Evolutionary conservation across 2,797 vertebrate genomes (phyloP).

Genomic region (Poecilia velifera): DNA sequence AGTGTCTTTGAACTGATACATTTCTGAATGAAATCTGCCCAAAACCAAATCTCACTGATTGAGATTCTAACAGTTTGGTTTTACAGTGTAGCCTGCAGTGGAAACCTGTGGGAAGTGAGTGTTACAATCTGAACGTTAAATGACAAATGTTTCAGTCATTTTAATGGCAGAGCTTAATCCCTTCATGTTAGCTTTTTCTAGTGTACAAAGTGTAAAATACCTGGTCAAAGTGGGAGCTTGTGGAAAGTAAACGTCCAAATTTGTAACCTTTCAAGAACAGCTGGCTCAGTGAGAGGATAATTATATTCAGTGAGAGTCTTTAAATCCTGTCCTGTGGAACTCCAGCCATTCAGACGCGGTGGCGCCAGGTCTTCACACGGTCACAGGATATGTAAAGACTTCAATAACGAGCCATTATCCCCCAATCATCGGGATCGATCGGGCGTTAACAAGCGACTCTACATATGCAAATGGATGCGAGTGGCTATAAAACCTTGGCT

Average conservation of each 20-base stretch:
- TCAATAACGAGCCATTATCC: conserved; percentile 84
- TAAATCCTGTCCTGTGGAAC: not conserved
- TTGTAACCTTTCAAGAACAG: not conserved
- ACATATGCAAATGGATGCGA: conserved; percentile 75
- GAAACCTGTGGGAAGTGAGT: no score
- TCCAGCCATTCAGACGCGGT: conserved; percentile 67
- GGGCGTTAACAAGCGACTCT: conserved; percentile 74
- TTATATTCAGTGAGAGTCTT: not conserved
- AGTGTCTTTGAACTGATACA: no score
- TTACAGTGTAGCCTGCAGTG: no score
- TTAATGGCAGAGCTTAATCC: no score
- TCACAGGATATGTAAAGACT: conserved; percentile 84
- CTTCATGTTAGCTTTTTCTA: no score
- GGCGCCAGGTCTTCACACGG: conserved; percentile 84
- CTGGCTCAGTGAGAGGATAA: not conserved
- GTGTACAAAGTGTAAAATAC: no score
- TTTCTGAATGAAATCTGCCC: no score
- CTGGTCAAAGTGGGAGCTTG: no score
- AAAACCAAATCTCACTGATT: no score
- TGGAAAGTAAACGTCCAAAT: not conserved
- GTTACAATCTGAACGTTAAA: no score
- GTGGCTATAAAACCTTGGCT: conserved; percentile 56
- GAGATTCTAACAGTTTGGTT: no score
- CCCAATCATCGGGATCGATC: conserved; percentile 82
- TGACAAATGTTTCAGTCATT: no score